A percentile compares a stretch with the other conserved stretches of the same genome.
Conservation (phyloP, 2,888 invertebrate species). For the Dasysyrphus tricinctus region DNA sequence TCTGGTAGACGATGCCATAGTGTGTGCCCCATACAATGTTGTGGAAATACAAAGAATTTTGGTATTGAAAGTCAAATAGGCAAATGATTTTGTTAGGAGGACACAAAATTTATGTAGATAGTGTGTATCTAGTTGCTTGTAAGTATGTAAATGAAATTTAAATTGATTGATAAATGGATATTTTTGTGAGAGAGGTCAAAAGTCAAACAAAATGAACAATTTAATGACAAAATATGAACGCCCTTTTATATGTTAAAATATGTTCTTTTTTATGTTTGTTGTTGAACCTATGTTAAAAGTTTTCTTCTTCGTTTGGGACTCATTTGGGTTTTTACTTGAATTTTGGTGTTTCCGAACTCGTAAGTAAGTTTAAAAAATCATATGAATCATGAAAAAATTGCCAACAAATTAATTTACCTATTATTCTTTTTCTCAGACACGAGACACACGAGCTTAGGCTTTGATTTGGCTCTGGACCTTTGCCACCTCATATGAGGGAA, state of each 20-base stretch:
- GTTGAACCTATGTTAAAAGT: not conserved
- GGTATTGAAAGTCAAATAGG: conserved; percentile 54
- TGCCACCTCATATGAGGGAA: too few species aligned
- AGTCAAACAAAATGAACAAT: not conserved
- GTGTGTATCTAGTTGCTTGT: not conserved
- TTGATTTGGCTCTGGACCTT: too few species aligned
- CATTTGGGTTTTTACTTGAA: not conserved
- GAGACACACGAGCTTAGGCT: too few species aligned
- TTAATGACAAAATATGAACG: not conserved
- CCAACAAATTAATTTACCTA: not conserved
- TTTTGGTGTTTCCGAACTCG: not conserved
- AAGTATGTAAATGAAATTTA: conserved; percentile 57
- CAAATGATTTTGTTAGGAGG: conserved; percentile 31
- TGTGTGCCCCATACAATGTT: not conserved
- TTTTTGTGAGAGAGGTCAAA: not conserved
- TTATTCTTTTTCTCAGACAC: too few species aligned
- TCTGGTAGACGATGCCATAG: not conserved
- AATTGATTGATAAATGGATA: conserved; percentile 56
- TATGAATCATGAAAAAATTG: not conserved
- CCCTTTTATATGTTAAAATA: not conserved
- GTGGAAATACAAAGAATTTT: not conserved
- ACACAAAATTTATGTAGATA: not conserved
- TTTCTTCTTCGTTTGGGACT: not conserved
- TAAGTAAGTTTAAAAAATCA: not conserved
- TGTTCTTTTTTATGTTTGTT: conserved; percentile 11